Conservation (phyloP, 2,888 invertebrate genomes). For the Tenthredo scrophulariae region DNA sequence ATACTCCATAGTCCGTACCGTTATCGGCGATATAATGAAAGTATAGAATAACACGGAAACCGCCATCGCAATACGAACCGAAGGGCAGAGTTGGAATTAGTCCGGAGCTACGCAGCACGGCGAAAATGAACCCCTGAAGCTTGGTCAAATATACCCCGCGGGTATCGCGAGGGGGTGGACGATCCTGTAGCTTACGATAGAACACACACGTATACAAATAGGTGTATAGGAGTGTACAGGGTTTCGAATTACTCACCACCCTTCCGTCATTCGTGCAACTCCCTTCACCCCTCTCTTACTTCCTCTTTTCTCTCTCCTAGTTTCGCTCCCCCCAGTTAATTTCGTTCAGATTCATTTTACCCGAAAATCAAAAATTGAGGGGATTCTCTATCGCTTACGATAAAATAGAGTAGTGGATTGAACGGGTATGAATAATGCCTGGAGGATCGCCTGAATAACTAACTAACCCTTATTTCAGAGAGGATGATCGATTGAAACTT, state of each 20-base stretch:
- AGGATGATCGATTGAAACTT: neutral
- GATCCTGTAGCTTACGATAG: slow-evolving; percentile 53
- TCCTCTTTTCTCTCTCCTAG: neutral
- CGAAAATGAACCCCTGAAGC: slow-evolving; percentile 51
- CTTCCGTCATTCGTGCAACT: slow-evolving; percentile 47
- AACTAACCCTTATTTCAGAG: neutral
- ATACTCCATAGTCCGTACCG: neutral
- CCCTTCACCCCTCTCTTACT: slow-evolving; percentile 40
- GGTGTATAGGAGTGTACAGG: slow-evolving; percentile 30
- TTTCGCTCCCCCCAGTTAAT: slow-evolving; percentile 1
- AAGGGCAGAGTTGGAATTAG: slow-evolving; percentile 39
- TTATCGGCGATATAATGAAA: slow-evolving; percentile 6
- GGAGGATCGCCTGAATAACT: neutral
- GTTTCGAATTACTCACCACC: slow-evolving; percentile 53
- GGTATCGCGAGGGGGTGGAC: slow-evolving; percentile 60
- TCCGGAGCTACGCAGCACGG: neutral
- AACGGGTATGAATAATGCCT: neutral
- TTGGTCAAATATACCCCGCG: slow-evolving; percentile 49
- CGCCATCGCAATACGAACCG: slow-evolving; percentile 48
- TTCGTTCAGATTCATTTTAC: slow-evolving; percentile 45
- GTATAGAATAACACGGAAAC: slow-evolving; percentile 24
- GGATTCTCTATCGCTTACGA: neutral
- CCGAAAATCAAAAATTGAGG: slow-evolving; percentile 47
- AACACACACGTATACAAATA: slow-evolving; percentile 11
- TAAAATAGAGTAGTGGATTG: neutral